Conservation (phyloP, 2,113 vertebrate species). For the Neotoma lepida region DNA sequence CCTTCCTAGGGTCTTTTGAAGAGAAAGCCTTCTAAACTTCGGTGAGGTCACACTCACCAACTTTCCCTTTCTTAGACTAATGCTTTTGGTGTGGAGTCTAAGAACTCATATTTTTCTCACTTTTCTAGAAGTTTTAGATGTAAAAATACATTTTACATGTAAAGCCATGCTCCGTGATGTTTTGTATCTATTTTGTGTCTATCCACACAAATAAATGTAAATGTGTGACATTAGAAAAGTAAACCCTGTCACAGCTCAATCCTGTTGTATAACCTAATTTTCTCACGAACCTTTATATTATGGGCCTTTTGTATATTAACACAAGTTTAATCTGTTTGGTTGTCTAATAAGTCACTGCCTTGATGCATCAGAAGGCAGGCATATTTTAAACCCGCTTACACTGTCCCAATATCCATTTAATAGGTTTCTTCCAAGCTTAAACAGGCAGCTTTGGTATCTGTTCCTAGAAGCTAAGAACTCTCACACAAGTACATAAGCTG, state of each 20-base stretch:
- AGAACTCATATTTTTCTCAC: not conserved
- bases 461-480: constrained; percentile 58
- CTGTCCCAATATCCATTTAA: not conserved
- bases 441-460: constrained; percentile 34
- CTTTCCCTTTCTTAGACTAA: not conserved
- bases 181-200: not conserved
- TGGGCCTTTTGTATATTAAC: not conserved
- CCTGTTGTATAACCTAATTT: not conserved
- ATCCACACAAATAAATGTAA: constrained; percentile 48
- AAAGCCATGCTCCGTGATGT: not conserved
- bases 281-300: not conserved
- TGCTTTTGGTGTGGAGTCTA: not conserved
- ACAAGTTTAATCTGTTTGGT: not conserved
- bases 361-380: not conserved
- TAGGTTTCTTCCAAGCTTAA: constrained; percentile 13
- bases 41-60: not conserved
- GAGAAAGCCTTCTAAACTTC: constrained; percentile 29
- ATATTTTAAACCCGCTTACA: constrained; percentile 7
- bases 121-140: not conserved
- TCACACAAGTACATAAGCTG: constrained; percentile 7
- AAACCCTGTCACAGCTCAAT: not conserved
- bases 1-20: not conserved
- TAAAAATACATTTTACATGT: constrained; percentile 38
- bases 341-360: not conserved
- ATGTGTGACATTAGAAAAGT: constrained; percentile 17